These are phyloP conservation scores for Sinhomidia bicolor DNA, from an alignment of 2,888 invertebrate genomes.

Conservation along the genomic window DNA sequence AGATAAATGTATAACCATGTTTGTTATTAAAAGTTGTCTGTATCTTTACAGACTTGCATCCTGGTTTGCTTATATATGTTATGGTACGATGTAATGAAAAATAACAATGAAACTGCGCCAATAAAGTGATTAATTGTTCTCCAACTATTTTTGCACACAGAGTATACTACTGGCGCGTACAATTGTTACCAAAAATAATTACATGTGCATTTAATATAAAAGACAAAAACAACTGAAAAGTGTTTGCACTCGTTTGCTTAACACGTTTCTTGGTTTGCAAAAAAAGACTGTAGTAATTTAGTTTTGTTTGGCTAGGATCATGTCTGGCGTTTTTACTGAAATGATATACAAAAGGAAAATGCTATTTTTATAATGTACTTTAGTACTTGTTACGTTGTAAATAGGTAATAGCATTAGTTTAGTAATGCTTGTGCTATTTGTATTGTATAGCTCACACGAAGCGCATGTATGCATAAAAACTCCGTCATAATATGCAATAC, in stretches of 20 bases:
- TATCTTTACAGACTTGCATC: not conserved
- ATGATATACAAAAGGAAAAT: not conserved
- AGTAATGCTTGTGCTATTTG: too few species aligned
- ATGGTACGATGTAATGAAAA: not conserved
- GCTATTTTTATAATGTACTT: not conserved
- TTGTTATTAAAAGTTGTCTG: slow-evolving; percentile 16
- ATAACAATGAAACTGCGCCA: not conserved
- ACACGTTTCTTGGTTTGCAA: not conserved
- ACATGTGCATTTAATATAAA: not conserved
- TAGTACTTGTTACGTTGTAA: not conserved
- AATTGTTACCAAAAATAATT: not conserved
- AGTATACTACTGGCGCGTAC: not conserved
- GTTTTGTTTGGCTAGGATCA: not conserved
- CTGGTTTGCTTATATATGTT: not conserved
- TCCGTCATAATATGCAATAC: too few species aligned
- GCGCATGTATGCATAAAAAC: not conserved
- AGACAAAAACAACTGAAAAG: not conserved
- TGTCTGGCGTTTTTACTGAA: not conserved
- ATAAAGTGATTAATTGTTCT: not conserved
- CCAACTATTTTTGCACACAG: too few species aligned
- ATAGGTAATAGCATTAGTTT: too few species aligned
- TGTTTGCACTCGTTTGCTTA: not conserved
- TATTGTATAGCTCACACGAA: not conserved
- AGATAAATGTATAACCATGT: not conserved
- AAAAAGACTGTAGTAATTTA: not conserved